Evolutionary conservation across 2,888 invertebrate species (phyloP).

Genomic region (Drosophila neutralis): DNA sequence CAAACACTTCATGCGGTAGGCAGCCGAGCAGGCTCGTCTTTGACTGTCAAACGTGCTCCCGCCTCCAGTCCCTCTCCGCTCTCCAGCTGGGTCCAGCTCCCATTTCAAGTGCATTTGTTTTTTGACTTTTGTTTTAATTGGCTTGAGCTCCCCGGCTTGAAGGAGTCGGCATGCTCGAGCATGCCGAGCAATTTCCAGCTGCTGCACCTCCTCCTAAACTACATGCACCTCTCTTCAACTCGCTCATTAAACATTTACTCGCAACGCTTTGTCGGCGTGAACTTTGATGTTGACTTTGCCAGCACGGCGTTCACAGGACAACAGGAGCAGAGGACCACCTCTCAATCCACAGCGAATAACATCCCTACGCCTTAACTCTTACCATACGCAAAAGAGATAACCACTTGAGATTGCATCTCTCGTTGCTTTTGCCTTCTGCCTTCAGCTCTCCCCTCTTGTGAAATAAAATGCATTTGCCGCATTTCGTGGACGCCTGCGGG

Average conservation of each 20-base stretch:
- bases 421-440: slow-evolving; percentile 30
- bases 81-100: slow-evolving; percentile 9
- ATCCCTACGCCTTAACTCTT: slow-evolving; percentile 1
- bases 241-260: slow-evolving; percentile 81
- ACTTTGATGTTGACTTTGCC: slow-evolving; percentile 80
- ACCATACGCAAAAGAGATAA: slow-evolving; percentile 65
- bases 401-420: slow-evolving; percentile 80
- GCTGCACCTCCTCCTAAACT: slow-evolving; percentile 45
- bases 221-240: slow-evolving; percentile 27
- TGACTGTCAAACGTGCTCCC: slow-evolving; percentile 68
- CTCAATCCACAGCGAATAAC: not conserved
- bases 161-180: slow-evolving; percentile 57
- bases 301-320: slow-evolving; percentile 39
- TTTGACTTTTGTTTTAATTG: slow-evolving; percentile 82
- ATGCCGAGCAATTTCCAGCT: slow-evolving; percentile 10
- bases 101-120: slow-evolving; percentile 75
- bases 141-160: slow-evolving; percentile 63
- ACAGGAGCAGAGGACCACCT: slow-evolving; percentile 14
- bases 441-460: slow-evolving; percentile 45
- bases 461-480: slow-evolving; percentile 79
- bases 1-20: slow-evolving; percentile 75
- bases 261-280: slow-evolving; percentile 81
- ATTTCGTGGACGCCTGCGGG: slow-evolving; percentile 61
- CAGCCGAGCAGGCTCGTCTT: slow-evolving; percentile 64
- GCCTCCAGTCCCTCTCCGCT: slow-evolving; percentile 7